These are phyloP conservation scores for Typhlomys cinereus DNA, from an alignment of 2,113 vertebrate species.

Conservation along the genomic window DNA sequence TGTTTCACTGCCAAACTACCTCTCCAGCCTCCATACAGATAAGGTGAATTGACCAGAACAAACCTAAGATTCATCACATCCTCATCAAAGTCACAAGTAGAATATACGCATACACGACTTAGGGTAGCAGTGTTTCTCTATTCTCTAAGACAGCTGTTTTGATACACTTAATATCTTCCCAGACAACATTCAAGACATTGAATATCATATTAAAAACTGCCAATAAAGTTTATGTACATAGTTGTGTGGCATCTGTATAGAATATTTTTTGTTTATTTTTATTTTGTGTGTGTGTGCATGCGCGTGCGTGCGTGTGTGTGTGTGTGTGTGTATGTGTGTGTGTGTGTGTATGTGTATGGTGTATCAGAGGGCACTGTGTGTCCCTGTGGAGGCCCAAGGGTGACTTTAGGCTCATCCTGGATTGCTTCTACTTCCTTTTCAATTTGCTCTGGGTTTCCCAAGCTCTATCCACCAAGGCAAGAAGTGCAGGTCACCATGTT, in stretches of 20 bases:
- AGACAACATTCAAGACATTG: not conserved
- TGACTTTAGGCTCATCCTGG: too few species aligned
- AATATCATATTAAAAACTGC: not conserved
- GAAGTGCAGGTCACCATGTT: too few species aligned
- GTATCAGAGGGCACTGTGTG: too few species aligned
- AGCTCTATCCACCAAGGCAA: too few species aligned
- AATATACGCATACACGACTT: not conserved
- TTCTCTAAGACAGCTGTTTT: not conserved
- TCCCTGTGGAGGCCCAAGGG: too few species aligned
- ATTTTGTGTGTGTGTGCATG: too few species aligned
- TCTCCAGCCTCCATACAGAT: not conserved
- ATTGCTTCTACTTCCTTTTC: too few species aligned
- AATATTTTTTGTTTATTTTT: too few species aligned
- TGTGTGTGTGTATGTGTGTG: too few species aligned
- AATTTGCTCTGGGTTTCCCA: too few species aligned
- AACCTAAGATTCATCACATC: constrained; percentile 25
- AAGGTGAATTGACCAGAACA: constrained; percentile 17
- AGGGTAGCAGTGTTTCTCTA: not conserved
- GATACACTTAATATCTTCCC: not conserved
- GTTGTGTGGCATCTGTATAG: not conserved
- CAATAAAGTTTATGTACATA: not conserved
- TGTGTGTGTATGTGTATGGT: too few species aligned
- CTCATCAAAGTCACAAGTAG: not conserved
- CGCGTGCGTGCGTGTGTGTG: too few species aligned
- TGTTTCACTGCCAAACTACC: not conserved